Conservation (phyloP, 1,140 invertebrate genomes). For the Zaprionus nigranus region DNA sequence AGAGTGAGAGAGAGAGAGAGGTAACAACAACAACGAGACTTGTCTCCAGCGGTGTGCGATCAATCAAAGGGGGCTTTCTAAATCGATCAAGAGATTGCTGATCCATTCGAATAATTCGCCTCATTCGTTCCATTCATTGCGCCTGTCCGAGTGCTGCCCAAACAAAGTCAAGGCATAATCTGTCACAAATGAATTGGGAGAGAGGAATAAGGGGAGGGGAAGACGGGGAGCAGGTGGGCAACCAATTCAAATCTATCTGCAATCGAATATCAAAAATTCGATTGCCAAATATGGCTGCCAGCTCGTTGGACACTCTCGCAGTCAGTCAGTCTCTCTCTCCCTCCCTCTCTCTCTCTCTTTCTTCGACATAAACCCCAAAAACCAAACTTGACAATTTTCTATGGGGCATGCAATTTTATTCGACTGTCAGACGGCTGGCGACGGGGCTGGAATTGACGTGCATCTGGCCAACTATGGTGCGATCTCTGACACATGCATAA, state of each 20-base stretch:
- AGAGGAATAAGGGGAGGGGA: neutral
- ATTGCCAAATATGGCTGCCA: slow-evolving; percentile 56
- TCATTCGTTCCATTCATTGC: slow-evolving; percentile 26
- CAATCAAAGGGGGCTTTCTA: slow-evolving; percentile 69
- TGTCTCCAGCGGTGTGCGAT: slow-evolving; percentile 46
- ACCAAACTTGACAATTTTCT: slow-evolving; percentile 29
- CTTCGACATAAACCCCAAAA: slow-evolving; percentile 18
- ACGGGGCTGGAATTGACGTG: slow-evolving; percentile 46
- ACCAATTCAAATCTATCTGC: slow-evolving; percentile 59
- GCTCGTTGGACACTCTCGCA: slow-evolving; percentile 34
- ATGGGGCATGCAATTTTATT: slow-evolving; percentile 59
- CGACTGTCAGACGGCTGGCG: slow-evolving; percentile 32
- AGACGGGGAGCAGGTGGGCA: neutral
- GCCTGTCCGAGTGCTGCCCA: slow-evolving; percentile 20
- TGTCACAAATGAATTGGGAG: slow-evolving; percentile 69
- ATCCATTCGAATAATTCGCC: slow-evolving; percentile 21
- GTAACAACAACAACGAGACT: neutral
- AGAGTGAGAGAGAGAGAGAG: neutral
- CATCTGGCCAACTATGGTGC: slow-evolving; percentile 63
- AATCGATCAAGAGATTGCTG: slow-evolving; percentile 39
- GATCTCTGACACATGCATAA: slow-evolving; percentile 66
- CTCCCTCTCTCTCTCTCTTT: neutral
- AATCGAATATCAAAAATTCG: slow-evolving; percentile 18
- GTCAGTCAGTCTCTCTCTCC: too few species aligned
- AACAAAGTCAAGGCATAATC: slow-evolving; percentile 72